Conservation (phyloP, 2,888 invertebrate genomes). For the Spatulosminthurus flaviceps region DNA sequence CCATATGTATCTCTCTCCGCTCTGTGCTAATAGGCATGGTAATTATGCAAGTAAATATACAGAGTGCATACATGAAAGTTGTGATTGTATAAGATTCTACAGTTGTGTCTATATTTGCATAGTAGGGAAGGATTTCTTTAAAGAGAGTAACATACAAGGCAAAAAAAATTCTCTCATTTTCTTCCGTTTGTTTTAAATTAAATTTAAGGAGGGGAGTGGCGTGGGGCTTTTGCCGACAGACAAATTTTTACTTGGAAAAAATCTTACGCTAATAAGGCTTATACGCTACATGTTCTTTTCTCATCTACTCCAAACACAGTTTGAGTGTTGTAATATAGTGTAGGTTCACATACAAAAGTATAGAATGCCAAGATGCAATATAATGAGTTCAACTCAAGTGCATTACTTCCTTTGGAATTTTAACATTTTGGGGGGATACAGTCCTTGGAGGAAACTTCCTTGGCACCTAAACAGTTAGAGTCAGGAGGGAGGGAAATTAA, state of each 20-base stretch:
- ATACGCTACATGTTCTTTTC: not conserved
- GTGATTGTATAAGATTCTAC: not conserved
- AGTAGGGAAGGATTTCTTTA: not conserved
- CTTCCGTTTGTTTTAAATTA: conserved; percentile 50
- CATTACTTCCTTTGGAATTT: no score
- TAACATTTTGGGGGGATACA: no score
- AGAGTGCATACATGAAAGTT: not conserved
- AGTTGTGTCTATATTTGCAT: conserved; percentile 1
- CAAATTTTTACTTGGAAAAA: not conserved
- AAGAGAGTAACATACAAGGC: no score
- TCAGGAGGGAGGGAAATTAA: not conserved
- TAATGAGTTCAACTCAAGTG: no score
- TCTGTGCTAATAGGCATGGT: no score
- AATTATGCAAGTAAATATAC: not conserved
- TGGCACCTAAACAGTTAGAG: not conserved
- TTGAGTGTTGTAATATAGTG: no score
- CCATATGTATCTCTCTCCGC: not conserved
- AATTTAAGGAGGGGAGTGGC: conserved; percentile 42
- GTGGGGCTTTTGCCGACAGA: not conserved
- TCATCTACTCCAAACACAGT: no score
- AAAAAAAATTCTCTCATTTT: conserved; percentile 33
- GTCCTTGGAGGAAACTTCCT: no score
- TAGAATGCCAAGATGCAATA: no score
- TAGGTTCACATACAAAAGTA: no score
- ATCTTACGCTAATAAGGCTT: not conserved